Evolutionary conservation across 2,797 vertebrate species (phyloP).

Genomic region (Nannoperca obscura): DNA sequence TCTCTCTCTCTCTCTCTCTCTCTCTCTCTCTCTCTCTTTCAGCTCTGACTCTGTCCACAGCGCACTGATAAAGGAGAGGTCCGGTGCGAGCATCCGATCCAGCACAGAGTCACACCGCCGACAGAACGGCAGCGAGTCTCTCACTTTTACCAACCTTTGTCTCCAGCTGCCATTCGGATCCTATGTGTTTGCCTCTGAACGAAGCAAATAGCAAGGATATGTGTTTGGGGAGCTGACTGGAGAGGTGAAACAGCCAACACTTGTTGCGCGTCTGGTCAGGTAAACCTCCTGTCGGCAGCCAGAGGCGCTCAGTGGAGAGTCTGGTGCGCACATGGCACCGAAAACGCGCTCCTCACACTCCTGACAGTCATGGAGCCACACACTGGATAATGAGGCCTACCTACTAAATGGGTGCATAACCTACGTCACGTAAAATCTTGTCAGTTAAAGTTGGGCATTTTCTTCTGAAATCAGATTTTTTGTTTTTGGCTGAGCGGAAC

Average conservation of each 20-base stretch:
- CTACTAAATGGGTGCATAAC: conserved; percentile 25
- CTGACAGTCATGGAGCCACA: conserved; percentile 69
- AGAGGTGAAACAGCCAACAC: conserved; percentile 38
- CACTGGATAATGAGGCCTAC: conserved; percentile 66
- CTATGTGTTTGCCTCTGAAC: conserved; percentile 2
- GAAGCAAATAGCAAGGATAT: conserved; percentile 22
- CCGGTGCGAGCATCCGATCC: conserved; percentile 70
- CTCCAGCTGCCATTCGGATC: conserved; percentile 39
- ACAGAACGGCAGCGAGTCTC: conserved; percentile 33
- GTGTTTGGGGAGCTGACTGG: conserved; percentile 6
- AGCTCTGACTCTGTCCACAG: conserved; percentile 67
- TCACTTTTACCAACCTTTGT: conserved; percentile 8
- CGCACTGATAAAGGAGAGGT: conserved; percentile 79
- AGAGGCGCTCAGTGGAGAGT: conserved; percentile 37
- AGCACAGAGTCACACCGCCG: conserved; percentile 40
- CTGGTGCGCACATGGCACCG: conserved; percentile 77
- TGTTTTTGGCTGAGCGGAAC: no score
- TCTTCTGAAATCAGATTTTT: conserved; percentile 1
- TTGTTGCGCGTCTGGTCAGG: conserved; percentile 64
- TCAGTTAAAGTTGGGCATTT: conserved; percentile 29
- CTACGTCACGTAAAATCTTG: conserved; percentile 17
- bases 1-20: conserved; percentile 33
- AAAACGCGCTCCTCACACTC: conserved; percentile 55
- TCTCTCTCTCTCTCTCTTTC: conserved; percentile 65
- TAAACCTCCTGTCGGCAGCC: conserved; percentile 52